phyloP scores from a whole-genome alignment of 92 coral and sea anemone species.

The Porites divaricata region DNA sequence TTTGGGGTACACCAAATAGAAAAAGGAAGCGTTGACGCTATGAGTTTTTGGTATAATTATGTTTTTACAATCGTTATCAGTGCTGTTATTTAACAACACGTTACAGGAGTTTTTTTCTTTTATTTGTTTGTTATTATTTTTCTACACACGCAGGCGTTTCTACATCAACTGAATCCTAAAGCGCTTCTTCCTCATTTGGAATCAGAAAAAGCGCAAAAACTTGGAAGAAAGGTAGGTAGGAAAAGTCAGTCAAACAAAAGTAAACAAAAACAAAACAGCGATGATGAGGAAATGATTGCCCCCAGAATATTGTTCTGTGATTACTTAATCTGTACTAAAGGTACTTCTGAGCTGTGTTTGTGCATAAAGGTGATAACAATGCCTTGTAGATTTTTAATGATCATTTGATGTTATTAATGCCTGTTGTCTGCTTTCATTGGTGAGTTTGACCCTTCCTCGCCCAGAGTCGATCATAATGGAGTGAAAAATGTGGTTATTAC shows the following conservation, averaged over 20 bases:
- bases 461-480: too few relatives aligned
- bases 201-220: conserved; percentile 66
- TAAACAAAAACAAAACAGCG: background rate
- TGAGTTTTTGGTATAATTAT: too few relatives aligned
- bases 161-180: conserved; percentile 77
- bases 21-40: too few relatives aligned
- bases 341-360: conserved; percentile 9
- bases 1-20: too few relatives aligned
- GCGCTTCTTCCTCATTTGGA: conserved; percentile 77
- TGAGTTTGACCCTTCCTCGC: too few relatives aligned
- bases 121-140: background rate
- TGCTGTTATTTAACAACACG: too few relatives aligned
- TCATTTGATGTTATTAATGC: too few relatives aligned
- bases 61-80: too few relatives aligned
- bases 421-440: too few relatives aligned
- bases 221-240: conserved; percentile 69
- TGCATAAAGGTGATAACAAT: background rate
- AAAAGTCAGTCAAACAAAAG: background rate
- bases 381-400: too few relatives aligned
- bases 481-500: too few relatives aligned
- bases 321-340: background rate
- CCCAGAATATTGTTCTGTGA: conserved; percentile 11
- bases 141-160: conserved; percentile 58
- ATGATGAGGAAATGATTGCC: conserved; percentile 31
- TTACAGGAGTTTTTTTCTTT: too few relatives aligned